These are phyloP conservation scores for Athripsodes cinereus DNA, from an alignment of 2,888 invertebrate genomes.

Conservation along the genomic window DNA sequence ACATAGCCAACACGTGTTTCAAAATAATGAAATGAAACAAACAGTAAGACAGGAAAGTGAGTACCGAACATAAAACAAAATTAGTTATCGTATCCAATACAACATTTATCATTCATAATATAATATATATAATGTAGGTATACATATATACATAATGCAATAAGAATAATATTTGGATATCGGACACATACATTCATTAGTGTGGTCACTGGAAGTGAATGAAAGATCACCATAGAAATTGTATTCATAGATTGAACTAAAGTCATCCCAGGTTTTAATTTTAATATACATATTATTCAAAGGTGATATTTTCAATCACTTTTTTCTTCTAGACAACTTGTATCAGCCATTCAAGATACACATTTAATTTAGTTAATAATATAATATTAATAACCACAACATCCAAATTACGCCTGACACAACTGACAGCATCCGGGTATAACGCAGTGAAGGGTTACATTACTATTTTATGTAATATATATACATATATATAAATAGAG, in stretches of 20 bases:
- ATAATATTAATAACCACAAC: conserved; percentile 6
- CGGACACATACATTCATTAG: not conserved
- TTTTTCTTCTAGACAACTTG: not conserved
- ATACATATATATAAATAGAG: too few relatives aligned
- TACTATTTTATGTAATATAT: not conserved
- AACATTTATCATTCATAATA: conserved; percentile 1
- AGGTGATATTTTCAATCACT: conserved; percentile 3
- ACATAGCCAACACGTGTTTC: too few relatives aligned
- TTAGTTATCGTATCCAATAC: not conserved
- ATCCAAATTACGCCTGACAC: conserved; percentile 11
- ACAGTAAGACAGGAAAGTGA: too few relatives aligned
- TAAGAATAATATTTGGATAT: not conserved
- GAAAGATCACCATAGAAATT: too few relatives aligned
- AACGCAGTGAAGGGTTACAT: not conserved
- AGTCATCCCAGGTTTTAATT: too few relatives aligned
- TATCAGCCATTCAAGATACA: conserved; percentile 19
- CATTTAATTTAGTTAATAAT: conserved; percentile 7
- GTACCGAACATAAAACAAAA: too few relatives aligned
- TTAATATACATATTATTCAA: not conserved
- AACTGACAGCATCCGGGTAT: conserved; percentile 26
- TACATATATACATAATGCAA: not conserved
- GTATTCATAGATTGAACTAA: too few relatives aligned
- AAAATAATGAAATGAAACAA: too few relatives aligned
- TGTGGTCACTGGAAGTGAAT: too few relatives aligned
- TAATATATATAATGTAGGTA: not conserved